Conservation (phyloP, 35 echinoderm and acorn worm species). For the Amphiura filiformis region DNA sequence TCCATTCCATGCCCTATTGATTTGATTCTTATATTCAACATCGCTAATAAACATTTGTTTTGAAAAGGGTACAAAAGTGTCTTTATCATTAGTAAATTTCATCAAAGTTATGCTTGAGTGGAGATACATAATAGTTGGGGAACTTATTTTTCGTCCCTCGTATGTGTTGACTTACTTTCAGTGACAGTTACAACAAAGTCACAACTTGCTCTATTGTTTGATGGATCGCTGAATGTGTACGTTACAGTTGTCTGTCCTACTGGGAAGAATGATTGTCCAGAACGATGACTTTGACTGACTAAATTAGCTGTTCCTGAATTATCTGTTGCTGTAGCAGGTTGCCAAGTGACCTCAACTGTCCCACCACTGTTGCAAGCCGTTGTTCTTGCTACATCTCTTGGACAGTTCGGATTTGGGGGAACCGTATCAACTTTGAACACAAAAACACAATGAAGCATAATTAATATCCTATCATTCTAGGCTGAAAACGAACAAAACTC, state of each 20-base stretch:
- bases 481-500: too few relatives aligned
- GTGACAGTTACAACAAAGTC: slow-evolving; percentile 52
- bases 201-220: slow-evolving; percentile 40
- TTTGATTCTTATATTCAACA: too few relatives aligned
- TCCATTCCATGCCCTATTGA: too few relatives aligned
- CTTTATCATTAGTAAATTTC: too few relatives aligned
- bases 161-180: slow-evolving; percentile 22
- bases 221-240: slow-evolving; percentile 56
- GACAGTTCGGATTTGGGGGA: neutral
- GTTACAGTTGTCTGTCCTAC: slow-evolving; percentile 37
- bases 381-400: neutral
- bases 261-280: slow-evolving; percentile 37
- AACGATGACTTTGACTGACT: neutral
- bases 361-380: neutral
- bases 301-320: slow-evolving; percentile 35
- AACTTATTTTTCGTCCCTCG: too few relatives aligned
- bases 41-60: too few relatives aligned
- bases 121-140: too few relatives aligned
- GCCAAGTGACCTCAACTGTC: slow-evolving; percentile 1
- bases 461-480: too few relatives aligned
- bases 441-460: too few relatives aligned
- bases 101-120: too few relatives aligned
- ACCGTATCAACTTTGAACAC: neutral
- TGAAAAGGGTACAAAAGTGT: too few relatives aligned
- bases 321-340: slow-evolving; percentile 53